phyloP scores from a whole-genome alignment of 2,888 invertebrate species.

The Crocallis elinguaria region DNA sequence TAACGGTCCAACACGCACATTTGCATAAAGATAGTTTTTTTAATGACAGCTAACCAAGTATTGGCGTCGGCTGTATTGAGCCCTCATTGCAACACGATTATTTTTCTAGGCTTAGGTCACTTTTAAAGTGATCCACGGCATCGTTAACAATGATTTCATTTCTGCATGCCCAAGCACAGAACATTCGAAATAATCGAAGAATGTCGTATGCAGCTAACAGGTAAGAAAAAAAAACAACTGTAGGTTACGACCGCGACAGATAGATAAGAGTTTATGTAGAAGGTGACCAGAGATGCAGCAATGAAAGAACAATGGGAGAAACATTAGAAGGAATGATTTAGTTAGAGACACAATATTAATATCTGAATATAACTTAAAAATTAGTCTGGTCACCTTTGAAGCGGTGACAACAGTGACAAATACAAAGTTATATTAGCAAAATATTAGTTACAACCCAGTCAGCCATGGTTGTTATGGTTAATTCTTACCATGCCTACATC shows the following conservation, averaged over 20 bases:
- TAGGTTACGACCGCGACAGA: constrained; percentile 64
- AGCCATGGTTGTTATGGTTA: constrained; percentile 66
- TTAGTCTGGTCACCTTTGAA: constrained; percentile 80
- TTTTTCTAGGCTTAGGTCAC: no score
- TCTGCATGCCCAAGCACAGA: constrained; percentile 84
- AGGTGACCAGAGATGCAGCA: constrained; percentile 85
- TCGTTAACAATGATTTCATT: constrained; percentile 70
- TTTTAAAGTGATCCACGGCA: constrained; percentile 61
- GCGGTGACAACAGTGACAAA: constrained; percentile 75
- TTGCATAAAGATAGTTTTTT: no score
- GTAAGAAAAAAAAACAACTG: constrained; percentile 56
- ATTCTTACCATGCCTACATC: constrained; percentile 67
- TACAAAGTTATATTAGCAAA: constrained; percentile 53
- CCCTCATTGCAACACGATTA: no score
- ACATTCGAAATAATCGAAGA: constrained; percentile 62
- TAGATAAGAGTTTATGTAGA: constrained; percentile 53
- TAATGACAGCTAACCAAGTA: no score
- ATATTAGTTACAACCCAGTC: constrained; percentile 69
- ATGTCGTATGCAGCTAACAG: constrained; percentile 71
- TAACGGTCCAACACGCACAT: no score
- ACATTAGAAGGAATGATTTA: constrained; percentile 26
- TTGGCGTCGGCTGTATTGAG: no score
- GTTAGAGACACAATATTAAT: constrained; percentile 24
- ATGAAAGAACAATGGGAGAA: constrained; percentile 56
- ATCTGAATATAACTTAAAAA: constrained; percentile 33